A percentile compares a stretch with the other conserved stretches of the same genome.
Conservation (phyloP, 1,140 invertebrate genomes). For the Heliconius congener region DNA sequence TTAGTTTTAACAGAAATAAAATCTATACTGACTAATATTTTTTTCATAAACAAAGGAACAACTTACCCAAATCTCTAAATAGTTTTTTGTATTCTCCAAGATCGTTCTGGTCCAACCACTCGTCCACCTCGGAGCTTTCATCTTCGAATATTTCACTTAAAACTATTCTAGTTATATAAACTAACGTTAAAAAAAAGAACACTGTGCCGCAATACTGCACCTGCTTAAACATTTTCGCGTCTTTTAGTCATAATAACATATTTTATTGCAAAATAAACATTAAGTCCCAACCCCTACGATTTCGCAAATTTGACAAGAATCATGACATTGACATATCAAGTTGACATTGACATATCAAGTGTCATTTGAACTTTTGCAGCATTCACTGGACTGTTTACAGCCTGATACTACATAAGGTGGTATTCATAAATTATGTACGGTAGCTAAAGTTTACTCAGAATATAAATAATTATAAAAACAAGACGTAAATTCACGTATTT, state of each 20-base stretch:
- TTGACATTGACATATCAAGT: neutral
- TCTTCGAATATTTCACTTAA: slow-evolving; percentile 74
- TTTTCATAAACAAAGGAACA: too few species aligned
- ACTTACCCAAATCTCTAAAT: slow-evolving; percentile 87
- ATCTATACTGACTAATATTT: too few species aligned
- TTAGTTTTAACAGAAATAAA: too few species aligned
- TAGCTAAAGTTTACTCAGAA: neutral
- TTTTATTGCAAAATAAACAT: slow-evolving; percentile 34
- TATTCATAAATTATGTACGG: too few species aligned
- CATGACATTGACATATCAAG: slow-evolving; percentile 2
- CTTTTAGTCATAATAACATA: slow-evolving; percentile 39
- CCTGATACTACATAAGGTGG: neutral
- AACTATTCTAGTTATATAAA: slow-evolving; percentile 61
- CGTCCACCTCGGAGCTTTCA: slow-evolving; percentile 84
- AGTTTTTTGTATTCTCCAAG: slow-evolving; percentile 85
- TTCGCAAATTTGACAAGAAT: slow-evolving; percentile 15
- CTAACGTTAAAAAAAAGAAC: slow-evolving; percentile 59
- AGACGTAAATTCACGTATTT: too few species aligned
- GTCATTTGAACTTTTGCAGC: neutral
- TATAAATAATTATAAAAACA: too few species aligned
- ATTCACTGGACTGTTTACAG: neutral
- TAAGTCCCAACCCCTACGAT: slow-evolving; percentile 4
- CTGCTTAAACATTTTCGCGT: slow-evolving; percentile 55
- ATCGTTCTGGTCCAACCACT: slow-evolving; percentile 87
- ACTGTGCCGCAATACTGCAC: slow-evolving; percentile 58